Evolutionary conservation across 2,113 vertebrate genomes (phyloP).

Genomic region (Gobius niger): DNA sequence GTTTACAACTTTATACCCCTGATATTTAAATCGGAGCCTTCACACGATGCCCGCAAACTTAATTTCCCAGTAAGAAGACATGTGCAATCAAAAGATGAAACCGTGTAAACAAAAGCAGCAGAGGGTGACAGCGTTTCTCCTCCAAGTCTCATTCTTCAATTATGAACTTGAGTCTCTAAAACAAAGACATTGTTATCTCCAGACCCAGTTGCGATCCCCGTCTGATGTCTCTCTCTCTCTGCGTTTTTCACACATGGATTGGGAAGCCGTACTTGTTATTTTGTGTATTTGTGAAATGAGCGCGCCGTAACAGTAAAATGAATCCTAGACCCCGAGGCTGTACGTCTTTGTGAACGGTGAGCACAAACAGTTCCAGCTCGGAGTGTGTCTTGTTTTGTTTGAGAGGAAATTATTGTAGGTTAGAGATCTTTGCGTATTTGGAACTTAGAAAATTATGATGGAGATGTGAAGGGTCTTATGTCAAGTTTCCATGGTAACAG

Average conservation of each 20-base stretch:
- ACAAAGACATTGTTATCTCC: constrained; percentile 47
- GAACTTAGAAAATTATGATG: no score
- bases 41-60: not conserved
- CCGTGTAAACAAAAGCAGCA: constrained; percentile 39
- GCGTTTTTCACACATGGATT: constrained; percentile 35
- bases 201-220: constrained; percentile 22
- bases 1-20: not conserved
- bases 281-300: constrained; percentile 19
- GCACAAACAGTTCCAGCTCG: constrained; percentile 1
- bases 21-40: constrained; percentile 6
- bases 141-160: constrained; percentile 29
- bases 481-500: no score
- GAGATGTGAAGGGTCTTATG: no score
- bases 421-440: not conserved
- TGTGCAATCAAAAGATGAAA: constrained; percentile 18
- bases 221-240: constrained; percentile 56
- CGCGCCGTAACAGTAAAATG: constrained; percentile 18
- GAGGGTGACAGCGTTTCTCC: constrained; percentile 40
- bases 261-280: constrained; percentile 19
- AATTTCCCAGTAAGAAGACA: constrained; percentile 17
- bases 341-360: constrained; percentile 12
- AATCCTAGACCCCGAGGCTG: constrained; percentile 4
- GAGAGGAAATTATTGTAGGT: not conserved
- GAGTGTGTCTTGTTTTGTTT: constrained; percentile 16
- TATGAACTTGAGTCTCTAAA: constrained; percentile 10